Conservation (phyloP, 2,888 invertebrate genomes). For the Calameuta filiformis region DNA sequence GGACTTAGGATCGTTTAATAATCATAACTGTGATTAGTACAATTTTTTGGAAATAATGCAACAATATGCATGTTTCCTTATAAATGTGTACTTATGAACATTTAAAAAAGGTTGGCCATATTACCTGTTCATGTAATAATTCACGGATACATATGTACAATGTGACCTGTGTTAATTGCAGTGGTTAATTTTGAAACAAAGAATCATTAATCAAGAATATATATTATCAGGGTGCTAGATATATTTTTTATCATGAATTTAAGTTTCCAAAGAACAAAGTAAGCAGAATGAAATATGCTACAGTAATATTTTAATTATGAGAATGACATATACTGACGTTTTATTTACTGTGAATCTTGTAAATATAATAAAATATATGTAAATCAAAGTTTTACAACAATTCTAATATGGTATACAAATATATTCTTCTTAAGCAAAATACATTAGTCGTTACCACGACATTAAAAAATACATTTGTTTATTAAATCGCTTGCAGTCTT, state of each 20-base stretch:
- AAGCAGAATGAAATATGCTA: neutral
- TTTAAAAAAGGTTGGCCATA: neutral
- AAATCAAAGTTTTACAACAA: conserved; percentile 20
- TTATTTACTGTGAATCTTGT: conserved; percentile 24
- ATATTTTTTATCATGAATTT: neutral
- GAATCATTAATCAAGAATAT: neutral
- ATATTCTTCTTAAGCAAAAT: conserved; percentile 4
- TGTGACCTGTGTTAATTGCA: neutral
- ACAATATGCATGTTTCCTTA: neutral
- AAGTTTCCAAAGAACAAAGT: neutral
- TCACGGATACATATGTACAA: neutral
- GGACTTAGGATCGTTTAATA: conserved; percentile 55
- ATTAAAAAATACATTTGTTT: conserved; percentile 2
- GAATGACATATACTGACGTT: neutral
- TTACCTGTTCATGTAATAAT: neutral
- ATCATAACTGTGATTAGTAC: neutral
- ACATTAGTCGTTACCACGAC: conserved; percentile 1
- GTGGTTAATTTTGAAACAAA: neutral
- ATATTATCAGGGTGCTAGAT: neutral
- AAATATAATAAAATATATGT: conserved; percentile 12
- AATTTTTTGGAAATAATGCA: neutral
- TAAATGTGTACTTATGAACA: neutral
- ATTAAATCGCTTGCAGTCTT: neutral
- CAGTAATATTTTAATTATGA: neutral
- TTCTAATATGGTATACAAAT: conserved; percentile 22